Evolutionary conservation across 2,888 invertebrate species (phyloP).

Genomic region (Cyaniris semiargus): DNA sequence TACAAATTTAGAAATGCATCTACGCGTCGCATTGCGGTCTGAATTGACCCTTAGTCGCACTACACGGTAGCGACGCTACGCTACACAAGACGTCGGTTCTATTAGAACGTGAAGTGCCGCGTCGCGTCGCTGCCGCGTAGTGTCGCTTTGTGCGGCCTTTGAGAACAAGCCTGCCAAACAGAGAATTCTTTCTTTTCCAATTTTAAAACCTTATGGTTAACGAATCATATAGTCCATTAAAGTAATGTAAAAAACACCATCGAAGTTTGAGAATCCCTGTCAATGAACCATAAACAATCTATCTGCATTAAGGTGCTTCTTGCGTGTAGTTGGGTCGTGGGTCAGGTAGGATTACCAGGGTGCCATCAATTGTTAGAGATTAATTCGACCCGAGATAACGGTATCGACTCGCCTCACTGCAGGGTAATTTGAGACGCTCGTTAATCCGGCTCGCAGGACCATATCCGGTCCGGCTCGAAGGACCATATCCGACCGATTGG

Average conservation of each 20-base stretch:
- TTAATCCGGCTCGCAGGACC: conserved; percentile 8
- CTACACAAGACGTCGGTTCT: too few species aligned
- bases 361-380: conserved; percentile 54
- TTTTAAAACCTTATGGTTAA: too few species aligned
- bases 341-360: conserved; percentile 45
- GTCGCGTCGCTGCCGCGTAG: too few species aligned
- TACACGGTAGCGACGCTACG: too few species aligned
- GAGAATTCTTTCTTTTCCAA: too few species aligned
- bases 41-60: too few species aligned
- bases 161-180: too few species aligned
- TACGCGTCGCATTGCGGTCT: too few species aligned
- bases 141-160: too few species aligned
- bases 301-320: neutral
- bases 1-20: too few species aligned
- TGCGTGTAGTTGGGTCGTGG: conserved; percentile 34
- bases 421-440: conserved; percentile 26
- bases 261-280: neutral
- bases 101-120: too few species aligned
- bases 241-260: neutral
- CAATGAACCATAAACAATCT: neutral
- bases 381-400: conserved; percentile 46
- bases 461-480: neutral
- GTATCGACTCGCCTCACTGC: conserved; percentile 35
- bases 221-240: neutral
- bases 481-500: neutral